Conservation (phyloP, 2,888 invertebrate species). For the Tribolium freemani region DNA sequence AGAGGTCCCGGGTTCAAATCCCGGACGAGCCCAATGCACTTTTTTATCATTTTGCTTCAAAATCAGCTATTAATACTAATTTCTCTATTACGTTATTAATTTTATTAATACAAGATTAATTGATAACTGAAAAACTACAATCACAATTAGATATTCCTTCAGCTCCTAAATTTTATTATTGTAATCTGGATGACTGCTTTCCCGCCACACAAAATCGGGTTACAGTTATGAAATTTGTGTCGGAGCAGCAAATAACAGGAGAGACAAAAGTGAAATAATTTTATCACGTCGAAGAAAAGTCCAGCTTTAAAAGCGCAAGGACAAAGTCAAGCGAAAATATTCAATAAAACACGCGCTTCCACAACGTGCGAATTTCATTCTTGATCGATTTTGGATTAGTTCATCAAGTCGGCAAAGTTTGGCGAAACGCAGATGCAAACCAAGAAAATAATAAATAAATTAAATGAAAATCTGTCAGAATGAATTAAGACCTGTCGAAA, state of each 20-base stretch:
- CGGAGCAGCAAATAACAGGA: slow-evolving; percentile 14
- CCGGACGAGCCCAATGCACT: slow-evolving; percentile 58
- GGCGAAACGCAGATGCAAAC: slow-evolving; percentile 46
- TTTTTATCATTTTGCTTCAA: neutral
- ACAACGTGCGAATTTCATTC: slow-evolving; percentile 22
- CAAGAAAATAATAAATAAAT: slow-evolving; percentile 49
- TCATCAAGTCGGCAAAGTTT: slow-evolving; percentile 38
- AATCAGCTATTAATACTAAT: neutral
- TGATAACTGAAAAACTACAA: no score
- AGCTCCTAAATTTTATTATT: neutral
- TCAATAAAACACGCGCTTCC: slow-evolving; percentile 25
- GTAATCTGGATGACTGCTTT: neutral
- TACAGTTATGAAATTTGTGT: slow-evolving; percentile 1
- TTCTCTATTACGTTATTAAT: neutral
- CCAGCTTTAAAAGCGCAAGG: slow-evolving; percentile 10
- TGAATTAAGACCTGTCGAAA: slow-evolving; percentile 45
- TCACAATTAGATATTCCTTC: no score
- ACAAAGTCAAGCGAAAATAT: slow-evolving; percentile 24
- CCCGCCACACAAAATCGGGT: neutral
- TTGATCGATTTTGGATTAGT: slow-evolving; percentile 36
- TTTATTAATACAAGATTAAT: neutral
- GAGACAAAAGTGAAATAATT: slow-evolving; percentile 28
- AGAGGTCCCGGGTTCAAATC: slow-evolving; percentile 69
- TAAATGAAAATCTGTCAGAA: slow-evolving; percentile 46
- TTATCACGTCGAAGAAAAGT: slow-evolving; percentile 15